A percentile compares a stretch with the other conserved stretches of the same genome.
phyloP scores from a whole-genome alignment of 2,797 vertebrate species.

The Hozukius guyotensis region DNA sequence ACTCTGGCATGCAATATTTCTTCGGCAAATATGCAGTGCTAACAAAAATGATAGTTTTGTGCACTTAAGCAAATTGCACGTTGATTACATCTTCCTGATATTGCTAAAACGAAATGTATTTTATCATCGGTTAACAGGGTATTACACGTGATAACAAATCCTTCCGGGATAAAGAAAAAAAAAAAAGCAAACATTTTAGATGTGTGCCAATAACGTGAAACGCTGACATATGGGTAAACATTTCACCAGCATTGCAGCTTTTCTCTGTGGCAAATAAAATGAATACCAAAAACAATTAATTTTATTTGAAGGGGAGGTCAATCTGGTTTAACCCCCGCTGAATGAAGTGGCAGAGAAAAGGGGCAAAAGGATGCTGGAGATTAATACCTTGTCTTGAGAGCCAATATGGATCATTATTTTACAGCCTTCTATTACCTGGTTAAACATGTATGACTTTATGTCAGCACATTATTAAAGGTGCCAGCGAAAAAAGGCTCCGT shows the following conservation, averaged over 20 bases:
- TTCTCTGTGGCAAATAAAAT: conserved; percentile 74
- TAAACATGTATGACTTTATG: conserved; percentile 81
- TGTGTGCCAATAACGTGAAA: conserved; percentile 73
- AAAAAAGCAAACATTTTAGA: conserved; percentile 62
- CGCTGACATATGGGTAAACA: conserved; percentile 74
- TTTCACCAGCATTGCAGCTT: conserved; percentile 76
- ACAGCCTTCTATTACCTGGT: conserved; percentile 71
- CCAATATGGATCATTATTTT: conserved; percentile 80
- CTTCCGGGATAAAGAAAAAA: conserved; percentile 60
- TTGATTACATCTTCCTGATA: conserved; percentile 81
- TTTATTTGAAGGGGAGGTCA: conserved; percentile 79
- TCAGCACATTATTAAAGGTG: conserved; percentile 79
- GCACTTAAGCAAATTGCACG: conserved; percentile 84
- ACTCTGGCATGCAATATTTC: conserved; percentile 75
- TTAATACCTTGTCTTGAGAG: conserved; percentile 79
- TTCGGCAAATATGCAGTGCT: conserved; percentile 78
- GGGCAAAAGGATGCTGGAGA: conserved; percentile 64
- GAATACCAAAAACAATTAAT: conserved; percentile 78
- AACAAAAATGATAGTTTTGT: conserved; percentile 82
- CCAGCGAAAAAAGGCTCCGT: conserved; percentile 27
- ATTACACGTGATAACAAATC: conserved; percentile 74
- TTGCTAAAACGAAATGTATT: conserved; percentile 75
- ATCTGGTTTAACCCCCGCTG: conserved; percentile 72
- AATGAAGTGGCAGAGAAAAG: conserved; percentile 56
- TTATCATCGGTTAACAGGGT: conserved; percentile 78